A percentile compares a stretch with the other conserved stretches of the same genome.
Evolutionary conservation across 2,888 invertebrate genomes (phyloP).

Genomic region (Acrocyrtus sp.): DNA sequence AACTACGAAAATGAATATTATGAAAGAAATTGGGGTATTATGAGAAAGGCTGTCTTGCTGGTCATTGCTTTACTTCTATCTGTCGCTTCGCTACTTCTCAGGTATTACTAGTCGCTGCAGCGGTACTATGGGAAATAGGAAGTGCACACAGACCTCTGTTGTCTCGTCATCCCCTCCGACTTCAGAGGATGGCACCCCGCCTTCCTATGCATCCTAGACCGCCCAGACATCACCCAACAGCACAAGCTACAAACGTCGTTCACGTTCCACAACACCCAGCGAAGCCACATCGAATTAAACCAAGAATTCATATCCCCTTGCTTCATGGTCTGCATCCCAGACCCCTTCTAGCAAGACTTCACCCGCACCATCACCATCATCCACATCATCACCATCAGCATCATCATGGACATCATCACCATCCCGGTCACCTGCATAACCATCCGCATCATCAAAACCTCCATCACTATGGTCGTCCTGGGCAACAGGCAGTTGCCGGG

Average conservation of each 20-base stretch:
- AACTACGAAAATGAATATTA: no score
- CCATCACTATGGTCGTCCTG: constrained; percentile 16
- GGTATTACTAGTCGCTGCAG: constrained; percentile 30
- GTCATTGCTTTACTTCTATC: no score
- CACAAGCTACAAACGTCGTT: background rate
- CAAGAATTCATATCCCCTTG: constrained; percentile 29
- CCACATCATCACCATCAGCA: constrained; percentile 27
- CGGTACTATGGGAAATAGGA: constrained; percentile 29
- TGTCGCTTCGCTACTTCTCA: constrained; percentile 5
- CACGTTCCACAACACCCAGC: constrained; percentile 6
- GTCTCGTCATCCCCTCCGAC: constrained; percentile 27
- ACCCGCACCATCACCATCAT: constrained; percentile 20
- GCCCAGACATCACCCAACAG: constrained; percentile 47
- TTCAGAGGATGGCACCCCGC: constrained; percentile 39
- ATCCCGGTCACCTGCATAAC: constrained; percentile 30
- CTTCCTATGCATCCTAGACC: constrained; percentile 32
- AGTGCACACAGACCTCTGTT: constrained; percentile 24
- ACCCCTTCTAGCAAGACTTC: constrained; percentile 4
- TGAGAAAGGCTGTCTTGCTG: no score
- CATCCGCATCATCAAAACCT: constrained; percentile 24
- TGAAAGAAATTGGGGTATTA: no score
- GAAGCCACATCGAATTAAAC: constrained; percentile 38
- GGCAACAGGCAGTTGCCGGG: background rate
- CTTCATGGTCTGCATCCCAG: constrained; percentile 16
- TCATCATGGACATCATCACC: constrained; percentile 25